Conservation (phyloP, 2,888 invertebrate genomes). For the Drosophila prolongata region DNA sequence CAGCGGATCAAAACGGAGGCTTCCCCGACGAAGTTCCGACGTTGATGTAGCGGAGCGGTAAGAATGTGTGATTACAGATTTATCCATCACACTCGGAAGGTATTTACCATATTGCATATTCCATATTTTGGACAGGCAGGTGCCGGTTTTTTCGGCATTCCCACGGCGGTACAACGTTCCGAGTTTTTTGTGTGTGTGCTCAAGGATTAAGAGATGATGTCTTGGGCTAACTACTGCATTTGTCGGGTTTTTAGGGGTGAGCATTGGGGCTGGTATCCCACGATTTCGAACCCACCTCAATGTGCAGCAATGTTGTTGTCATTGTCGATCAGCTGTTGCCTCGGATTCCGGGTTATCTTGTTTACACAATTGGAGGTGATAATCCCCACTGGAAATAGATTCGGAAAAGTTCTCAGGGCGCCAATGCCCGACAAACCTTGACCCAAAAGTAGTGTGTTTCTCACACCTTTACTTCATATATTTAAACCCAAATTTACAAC, state of each 20-base stretch:
- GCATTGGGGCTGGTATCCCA: conserved; percentile 18
- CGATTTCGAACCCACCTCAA: conserved; percentile 37
- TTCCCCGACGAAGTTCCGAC: conserved; percentile 63
- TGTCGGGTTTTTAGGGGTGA: conserved; percentile 46
- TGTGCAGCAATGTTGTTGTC: conserved; percentile 17
- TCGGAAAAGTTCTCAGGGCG: conserved; percentile 27
- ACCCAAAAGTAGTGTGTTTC: conserved; percentile 12
- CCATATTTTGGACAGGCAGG: conserved; percentile 52
- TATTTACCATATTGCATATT: conserved; percentile 49
- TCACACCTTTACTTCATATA: neutral
- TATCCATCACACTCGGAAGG: conserved; percentile 54
- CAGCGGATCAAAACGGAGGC: conserved; percentile 66
- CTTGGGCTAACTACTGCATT: conserved; percentile 63
- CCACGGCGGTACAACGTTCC: conserved; percentile 29
- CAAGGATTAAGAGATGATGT: conserved; percentile 64
- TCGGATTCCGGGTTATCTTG: conserved; percentile 33
- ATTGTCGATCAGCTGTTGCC: conserved; percentile 28
- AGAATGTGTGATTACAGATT: conserved; percentile 53
- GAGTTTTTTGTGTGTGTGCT: conserved; percentile 35
- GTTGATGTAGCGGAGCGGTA: conserved; percentile 54
- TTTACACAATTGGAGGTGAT: conserved; percentile 26
- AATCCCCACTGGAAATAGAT: conserved; percentile 29
- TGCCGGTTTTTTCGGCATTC: conserved; percentile 39
- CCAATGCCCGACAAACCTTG: conserved; percentile 32
- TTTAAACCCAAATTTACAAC: no score